phyloP scores from a whole-genome alignment of 2,113 vertebrate genomes.

The Chaenocephalus aceratus region DNA sequence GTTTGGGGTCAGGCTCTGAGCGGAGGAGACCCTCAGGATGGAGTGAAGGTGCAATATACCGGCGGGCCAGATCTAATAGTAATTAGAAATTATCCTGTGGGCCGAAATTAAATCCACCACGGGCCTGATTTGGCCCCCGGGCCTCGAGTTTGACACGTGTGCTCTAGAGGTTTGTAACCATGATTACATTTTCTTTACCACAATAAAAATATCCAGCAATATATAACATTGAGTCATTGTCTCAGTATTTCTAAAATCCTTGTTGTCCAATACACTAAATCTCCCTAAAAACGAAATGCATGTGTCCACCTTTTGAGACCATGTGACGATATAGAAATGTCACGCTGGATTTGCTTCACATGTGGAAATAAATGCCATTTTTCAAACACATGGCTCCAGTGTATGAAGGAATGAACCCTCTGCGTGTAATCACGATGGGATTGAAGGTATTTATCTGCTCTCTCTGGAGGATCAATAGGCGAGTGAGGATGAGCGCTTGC shows the following conservation, averaged over 20 bases:
- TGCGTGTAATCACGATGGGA: not conserved
- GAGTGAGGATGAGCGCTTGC: slow-evolving; percentile 29
- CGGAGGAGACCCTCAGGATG: no score
- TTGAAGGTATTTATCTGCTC: not conserved
- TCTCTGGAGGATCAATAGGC: not conserved
- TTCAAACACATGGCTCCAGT: not conserved
- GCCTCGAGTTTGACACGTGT: no score
- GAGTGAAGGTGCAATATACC: no score
- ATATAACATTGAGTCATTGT: not conserved
- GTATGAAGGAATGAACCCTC: not conserved
- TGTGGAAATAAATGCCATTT: not conserved
- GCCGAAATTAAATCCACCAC: no score
- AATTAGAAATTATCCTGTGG: no score
- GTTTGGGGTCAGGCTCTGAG: no score
- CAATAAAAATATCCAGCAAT: not conserved
- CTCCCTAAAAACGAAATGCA: not conserved
- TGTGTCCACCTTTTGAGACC: not conserved
- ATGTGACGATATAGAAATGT: not conserved
- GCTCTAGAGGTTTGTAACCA: not conserved
- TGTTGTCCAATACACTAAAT: not conserved
- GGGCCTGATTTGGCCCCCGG: no score
- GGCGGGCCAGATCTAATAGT: no score
- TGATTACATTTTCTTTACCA: not conserved
- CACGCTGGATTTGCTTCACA: not conserved
- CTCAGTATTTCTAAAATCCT: not conserved